Conservation (phyloP, 1,140 invertebrate genomes). For the Teleopsis dalmanni region DNA sequence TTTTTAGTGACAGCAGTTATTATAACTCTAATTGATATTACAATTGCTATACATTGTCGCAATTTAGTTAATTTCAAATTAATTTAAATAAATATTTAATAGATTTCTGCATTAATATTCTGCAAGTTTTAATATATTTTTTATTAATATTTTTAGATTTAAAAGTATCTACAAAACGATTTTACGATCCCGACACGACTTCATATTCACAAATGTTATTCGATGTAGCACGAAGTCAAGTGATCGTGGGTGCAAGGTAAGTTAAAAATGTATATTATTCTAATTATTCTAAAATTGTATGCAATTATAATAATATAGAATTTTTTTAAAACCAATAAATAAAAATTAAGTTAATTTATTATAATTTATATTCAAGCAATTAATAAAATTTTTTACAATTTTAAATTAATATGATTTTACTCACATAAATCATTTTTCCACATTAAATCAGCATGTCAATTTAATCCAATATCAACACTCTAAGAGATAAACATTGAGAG, state of each 20-base stretch:
- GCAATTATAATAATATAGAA: no score
- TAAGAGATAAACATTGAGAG: no score
- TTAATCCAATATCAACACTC: no score
- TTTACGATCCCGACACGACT: constrained; percentile 57
- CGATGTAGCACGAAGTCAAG: constrained; percentile 72
- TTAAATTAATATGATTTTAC: no score
- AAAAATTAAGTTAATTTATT: no score
- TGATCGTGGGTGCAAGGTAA: constrained; percentile 74
- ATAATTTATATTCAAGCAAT: no score
- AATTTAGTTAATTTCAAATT: background rate
- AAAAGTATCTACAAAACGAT: constrained; percentile 50
- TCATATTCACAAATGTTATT: constrained; percentile 72
- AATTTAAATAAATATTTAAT: background rate
- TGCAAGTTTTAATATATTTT: background rate
- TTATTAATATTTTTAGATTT: constrained; percentile 45
- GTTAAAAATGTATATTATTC: no score
- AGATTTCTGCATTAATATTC: background rate
- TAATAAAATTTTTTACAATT: no score
- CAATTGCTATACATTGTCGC: background rate
- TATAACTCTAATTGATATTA: background rate
- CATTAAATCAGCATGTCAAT: no score
- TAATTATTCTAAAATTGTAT: no score
- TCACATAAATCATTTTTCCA: no score
- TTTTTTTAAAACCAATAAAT: no score
- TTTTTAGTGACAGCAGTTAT: background rate